phyloP scores from a whole-genome alignment of 1,140 invertebrate genomes.

The Drosophila truncata region DNA sequence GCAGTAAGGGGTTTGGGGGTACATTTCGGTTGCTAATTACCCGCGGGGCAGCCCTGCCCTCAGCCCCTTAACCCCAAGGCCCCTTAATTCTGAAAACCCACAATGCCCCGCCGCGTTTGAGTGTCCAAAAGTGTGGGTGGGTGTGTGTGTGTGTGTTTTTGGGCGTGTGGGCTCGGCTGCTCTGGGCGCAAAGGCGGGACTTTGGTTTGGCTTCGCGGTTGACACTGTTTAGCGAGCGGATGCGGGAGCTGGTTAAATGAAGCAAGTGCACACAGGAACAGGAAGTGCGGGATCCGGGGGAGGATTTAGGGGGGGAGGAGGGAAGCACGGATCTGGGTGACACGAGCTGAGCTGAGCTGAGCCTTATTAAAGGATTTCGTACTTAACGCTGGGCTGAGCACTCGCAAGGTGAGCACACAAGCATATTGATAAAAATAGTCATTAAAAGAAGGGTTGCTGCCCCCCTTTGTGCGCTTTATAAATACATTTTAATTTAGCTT shows the following conservation, averaged over 20 bases:
- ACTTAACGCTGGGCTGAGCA: slow-evolving; percentile 49
- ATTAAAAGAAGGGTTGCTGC: slow-evolving; percentile 63
- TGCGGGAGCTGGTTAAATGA: slow-evolving; percentile 69
- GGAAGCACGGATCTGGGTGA: slow-evolving; percentile 18
- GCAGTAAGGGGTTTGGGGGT: not conserved
- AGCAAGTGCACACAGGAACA: slow-evolving; percentile 73
- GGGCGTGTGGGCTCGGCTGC: slow-evolving; percentile 32
- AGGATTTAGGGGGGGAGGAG: not conserved
- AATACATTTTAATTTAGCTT: slow-evolving; percentile 82
- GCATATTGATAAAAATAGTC: slow-evolving; percentile 79
- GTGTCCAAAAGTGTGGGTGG: slow-evolving; percentile 34
- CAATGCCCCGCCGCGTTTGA: not conserved
- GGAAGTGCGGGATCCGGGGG: slow-evolving; percentile 3
- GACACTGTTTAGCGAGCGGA: slow-evolving; percentile 53
- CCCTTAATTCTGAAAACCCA: not conserved
- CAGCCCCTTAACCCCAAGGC: not conserved
- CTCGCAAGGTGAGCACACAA: slow-evolving; percentile 36
- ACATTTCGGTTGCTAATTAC: slow-evolving; percentile 43
- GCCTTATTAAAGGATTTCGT: slow-evolving; percentile 65
- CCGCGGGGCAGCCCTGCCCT: slow-evolving; percentile 3
- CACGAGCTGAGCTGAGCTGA: slow-evolving; percentile 39
- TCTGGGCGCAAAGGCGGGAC: slow-evolving; percentile 33
- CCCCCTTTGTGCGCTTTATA: slow-evolving; percentile 51
- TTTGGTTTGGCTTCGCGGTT: slow-evolving; percentile 56
- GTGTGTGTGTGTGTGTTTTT: too few species aligned